Base-by-base conservation (phyloP, 2,888 invertebrate species). In the Brenthis ino region DNA sequence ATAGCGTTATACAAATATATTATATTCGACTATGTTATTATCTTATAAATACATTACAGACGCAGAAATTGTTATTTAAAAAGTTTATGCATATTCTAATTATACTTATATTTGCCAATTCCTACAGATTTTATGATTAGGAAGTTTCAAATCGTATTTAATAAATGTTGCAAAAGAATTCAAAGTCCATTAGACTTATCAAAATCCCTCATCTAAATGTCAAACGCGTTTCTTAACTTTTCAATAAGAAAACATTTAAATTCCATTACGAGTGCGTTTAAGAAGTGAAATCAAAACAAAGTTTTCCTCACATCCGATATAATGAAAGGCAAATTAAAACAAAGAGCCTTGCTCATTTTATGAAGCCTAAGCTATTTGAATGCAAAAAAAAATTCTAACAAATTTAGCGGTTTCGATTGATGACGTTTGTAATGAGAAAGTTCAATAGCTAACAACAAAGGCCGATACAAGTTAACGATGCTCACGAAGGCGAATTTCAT, bases 381-480 rank as follows among this genome's bases (percentile, higher is more conserved):
- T 82, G 80, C 80, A 79, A 75, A 84, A 85, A 82, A 87, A 88
- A 87, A 88, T 88, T 89, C 85, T 86, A 83, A 86, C 80, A 79
- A 86, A 90, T 91, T 91, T 86, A 83, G 88, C 85, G 88, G 88
- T 89, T 88, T 86, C 87, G 85, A 89, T 90, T 88, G 86, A 89
- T 90, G 85, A 85, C 80, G 83, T 84, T 77, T 81, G 87, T 92
- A 91, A 93, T 91, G 88, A 88, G 87, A 91, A 93, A 92, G 91
- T 91, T 93, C 89, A 89, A 89, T 89, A 88, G 84, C 86, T 82
- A 90, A 88, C 88, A 89, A 91, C 90, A 91, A 90, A 91, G 87
- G 83, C 80, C 82, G 88, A 87, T 87, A 90, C 86, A 91, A 91
- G 88, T 89, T 90, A 93, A 90, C 89, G 90, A 91, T 87, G 88